Percentiles rank a stretch among this genome's conserved stretches.
Conservation (phyloP, 30 jellyfish, hydroid and myxozoan genomes). For the Hydra vulgaris region DNA sequence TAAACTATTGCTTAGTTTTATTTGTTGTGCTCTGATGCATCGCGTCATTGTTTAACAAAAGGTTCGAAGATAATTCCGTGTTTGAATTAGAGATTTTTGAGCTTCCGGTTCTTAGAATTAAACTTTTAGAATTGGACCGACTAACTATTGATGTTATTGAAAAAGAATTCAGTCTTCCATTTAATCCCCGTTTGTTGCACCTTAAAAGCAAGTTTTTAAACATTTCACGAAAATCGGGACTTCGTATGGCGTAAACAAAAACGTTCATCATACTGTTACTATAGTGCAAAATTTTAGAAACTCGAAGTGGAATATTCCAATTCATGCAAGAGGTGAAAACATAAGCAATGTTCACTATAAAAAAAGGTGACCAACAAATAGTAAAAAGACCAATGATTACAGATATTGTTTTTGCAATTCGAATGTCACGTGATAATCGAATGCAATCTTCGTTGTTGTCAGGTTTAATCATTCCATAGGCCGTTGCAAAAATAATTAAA, state of each 20-base stretch:
- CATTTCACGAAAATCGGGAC: conserved; percentile 69
- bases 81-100: neutral
- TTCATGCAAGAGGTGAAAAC: conserved; percentile 3
- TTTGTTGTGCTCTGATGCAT: too few species aligned
- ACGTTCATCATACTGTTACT: conserved; percentile 76
- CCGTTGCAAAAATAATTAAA: conserved; percentile 44
- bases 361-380: conserved; percentile 72
- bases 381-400: conserved; percentile 59
- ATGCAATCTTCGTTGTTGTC: conserved; percentile 2
- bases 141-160: conserved; percentile 7
- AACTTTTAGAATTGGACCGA: neutral
- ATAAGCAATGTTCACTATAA: conserved; percentile 39
- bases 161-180: conserved; percentile 10
- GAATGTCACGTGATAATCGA: conserved; percentile 30
- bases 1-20: too few species aligned
- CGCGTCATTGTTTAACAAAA: neutral
- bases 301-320: conserved; percentile 11
- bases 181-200: conserved; percentile 7
- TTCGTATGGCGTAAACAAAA: conserved; percentile 67
- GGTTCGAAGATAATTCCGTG: neutral
- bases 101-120: neutral
- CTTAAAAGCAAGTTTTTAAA: conserved; percentile 43
- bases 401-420: conserved; percentile 61
- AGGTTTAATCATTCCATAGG: conserved; percentile 33
- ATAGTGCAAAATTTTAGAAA: conserved; percentile 52